Conservation (phyloP, 2,113 vertebrate species). For the Tiliqua scincoides region DNA sequence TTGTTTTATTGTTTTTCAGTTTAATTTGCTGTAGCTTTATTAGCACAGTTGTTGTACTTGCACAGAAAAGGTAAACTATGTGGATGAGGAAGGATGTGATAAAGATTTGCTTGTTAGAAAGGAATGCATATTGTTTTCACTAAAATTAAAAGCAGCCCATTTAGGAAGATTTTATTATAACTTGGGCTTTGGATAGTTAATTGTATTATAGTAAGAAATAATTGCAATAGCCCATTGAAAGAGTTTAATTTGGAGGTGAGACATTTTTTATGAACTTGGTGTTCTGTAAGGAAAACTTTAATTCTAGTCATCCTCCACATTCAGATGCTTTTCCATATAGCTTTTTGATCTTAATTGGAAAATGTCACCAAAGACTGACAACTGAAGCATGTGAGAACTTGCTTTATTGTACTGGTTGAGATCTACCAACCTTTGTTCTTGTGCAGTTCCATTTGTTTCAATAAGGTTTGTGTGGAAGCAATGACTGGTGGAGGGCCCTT, state of each 20-base stretch:
- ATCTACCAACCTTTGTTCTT: constrained; percentile 18
- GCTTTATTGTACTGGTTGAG: constrained; percentile 15
- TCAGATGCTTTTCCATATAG: neutral
- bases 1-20: neutral
- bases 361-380: constrained; percentile 20
- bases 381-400: neutral
- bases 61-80: neutral
- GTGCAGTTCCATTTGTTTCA: neutral
- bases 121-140: constrained; percentile 27
- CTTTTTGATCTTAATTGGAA: constrained; percentile 4
- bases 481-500: neutral
- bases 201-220: constrained; percentile 14
- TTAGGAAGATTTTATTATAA: constrained; percentile 22
- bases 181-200: constrained; percentile 38
- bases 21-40: constrained; percentile 10
- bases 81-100: constrained; percentile 26
- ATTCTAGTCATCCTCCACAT: constrained; percentile 24
- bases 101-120: constrained; percentile 5
- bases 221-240: neutral
- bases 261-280: constrained; percentile 16
- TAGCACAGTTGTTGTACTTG: neutral
- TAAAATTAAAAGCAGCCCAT: constrained; percentile 37
- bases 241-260: constrained; percentile 4
- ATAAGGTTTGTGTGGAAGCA: neutral
- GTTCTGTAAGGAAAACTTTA: constrained; percentile 20